A percentile compares a stretch with the other conserved stretches of the same genome.
Conservation (phyloP, 1,140 invertebrate genomes). For the Pararge aegeria region DNA sequence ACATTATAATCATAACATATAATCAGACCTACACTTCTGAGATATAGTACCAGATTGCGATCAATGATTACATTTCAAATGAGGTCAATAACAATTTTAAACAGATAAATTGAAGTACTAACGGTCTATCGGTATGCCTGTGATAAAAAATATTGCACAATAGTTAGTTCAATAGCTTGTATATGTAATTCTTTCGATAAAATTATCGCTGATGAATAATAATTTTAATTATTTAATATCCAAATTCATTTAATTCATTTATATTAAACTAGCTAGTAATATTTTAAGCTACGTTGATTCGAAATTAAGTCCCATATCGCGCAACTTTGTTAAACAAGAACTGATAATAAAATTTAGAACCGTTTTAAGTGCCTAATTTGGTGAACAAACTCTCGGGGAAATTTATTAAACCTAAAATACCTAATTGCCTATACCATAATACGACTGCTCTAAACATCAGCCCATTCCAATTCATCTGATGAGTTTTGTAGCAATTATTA, state of each 20-base stretch:
- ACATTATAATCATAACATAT: background rate
- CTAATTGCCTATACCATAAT: too few species aligned
- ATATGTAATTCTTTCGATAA: background rate
- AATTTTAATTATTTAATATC: background rate
- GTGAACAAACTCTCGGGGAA: too few species aligned
- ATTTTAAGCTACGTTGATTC: too few species aligned
- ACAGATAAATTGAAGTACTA: slow-evolving; percentile 16
- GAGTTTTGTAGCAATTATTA: too few species aligned
- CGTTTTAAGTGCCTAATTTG: too few species aligned
- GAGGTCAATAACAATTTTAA: slow-evolving; percentile 34
- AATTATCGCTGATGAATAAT: background rate
- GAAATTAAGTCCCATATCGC: too few species aligned
- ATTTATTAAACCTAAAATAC: too few species aligned
- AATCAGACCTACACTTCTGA: slow-evolving; percentile 1
- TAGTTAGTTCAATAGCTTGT: background rate
- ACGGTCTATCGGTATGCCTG: slow-evolving; percentile 12
- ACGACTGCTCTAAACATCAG: too few species aligned
- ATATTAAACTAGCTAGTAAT: too few species aligned
- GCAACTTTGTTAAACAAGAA: too few species aligned
- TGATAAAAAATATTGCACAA: slow-evolving; percentile 14
- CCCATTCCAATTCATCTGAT: too few species aligned
- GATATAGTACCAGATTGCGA: slow-evolving; percentile 1
- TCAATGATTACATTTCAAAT: slow-evolving; percentile 23
- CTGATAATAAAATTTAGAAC: too few species aligned
- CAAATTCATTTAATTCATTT: background rate